Base-by-base conservation (phyloP, 1,140 invertebrate species). In the Drosophila kikkawai region DNA sequence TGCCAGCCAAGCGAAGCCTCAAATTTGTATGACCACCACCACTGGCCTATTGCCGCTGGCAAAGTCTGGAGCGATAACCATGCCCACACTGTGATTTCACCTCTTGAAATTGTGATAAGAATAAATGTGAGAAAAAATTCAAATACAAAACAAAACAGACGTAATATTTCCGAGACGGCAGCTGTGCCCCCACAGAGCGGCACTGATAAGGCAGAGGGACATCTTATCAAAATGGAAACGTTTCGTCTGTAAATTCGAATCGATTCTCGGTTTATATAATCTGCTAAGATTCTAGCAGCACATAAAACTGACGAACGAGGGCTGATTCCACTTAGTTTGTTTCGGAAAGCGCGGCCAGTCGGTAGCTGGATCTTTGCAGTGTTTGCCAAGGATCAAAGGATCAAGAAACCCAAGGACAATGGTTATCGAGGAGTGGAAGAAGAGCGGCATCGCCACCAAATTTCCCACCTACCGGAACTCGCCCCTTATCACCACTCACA, bases 381-480 rank as follows among this genome's bases (percentile, higher is more conserved):
- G 19, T 34, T 11, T 63, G 11, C 12, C 39, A 45, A 53, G 41
- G 45, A 75, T 50, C 44, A 19, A 60, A 22, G 32, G 37, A 58
- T 29, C 15, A 8, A 29, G 5, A 3, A 70, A 34, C 47, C 26
- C 15, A 48, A 71, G 66, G 68, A 73, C 32, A 58, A 92, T 92
- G 91, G 91, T 92, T 7, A 80, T 87, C 51, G 91, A 92, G 48
- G 81, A 58, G 37, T 92, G 91, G 91, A 92, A 91, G 44, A 55
- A 91, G 32, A 79, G 80, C 17, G 88, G 87, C 51, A 92, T 92
- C 11, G 85, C 88, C 53, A 92, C 80, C 17, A 92, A 92, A 37
- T 92, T 87, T 66, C 91, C 91, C 7, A 91, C 82, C 0, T 92
- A 91, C 57, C 74, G 91, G 7, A 91, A 92, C 19, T 85, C 79